Evolutionary conservation across 2,888 invertebrate species (phyloP), one percentile per base, ranked within the genome.

Genomic region (Melieria omissa): DNA sequence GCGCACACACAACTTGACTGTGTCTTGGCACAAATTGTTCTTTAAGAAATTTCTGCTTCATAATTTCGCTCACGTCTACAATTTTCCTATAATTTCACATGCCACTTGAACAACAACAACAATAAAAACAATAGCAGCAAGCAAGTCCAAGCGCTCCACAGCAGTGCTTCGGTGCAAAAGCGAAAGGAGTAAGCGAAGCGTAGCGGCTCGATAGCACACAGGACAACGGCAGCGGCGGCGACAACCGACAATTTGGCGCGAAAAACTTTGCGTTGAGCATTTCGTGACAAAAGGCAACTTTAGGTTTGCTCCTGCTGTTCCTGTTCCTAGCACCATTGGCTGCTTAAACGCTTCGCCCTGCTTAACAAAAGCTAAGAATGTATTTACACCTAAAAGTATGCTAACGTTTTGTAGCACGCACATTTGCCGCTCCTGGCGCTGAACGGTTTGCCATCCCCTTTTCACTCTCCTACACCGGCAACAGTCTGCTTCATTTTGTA

Each of bases 381-480:
- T 80, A 79, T 82, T 81, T 80, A 77, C 81, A 82, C 80, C 81
- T 79, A 77, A 80, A 83, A 81, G 77, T 81, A 79, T 81, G 81
- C 80, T 83, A 82, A 83, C 80, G 81, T 83, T 79, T 81, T 83
- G 78, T 73, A 76, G 78, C 84, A 84, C 84, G 83, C 84, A 84
- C 81, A 78, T 81, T 75, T 78, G 44, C n/a, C 44, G 44, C 14
- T 9, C 14, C 55, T 4, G 7, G 46, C 55, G 46, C 65, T 44
- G 5, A 52, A 42, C n/a, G 14, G 46, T 45, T 6, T 46, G 45
- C 29, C 4, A 4, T n/a, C 12, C 49, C 49, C 46, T 54, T n/a
- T 44, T 1, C 10, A 41, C 46, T 52, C n/a, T 12, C n/a, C 44
- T 16, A n/a, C 14, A 14, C 8, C 44, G 16, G 46, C 46, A 3